Evolutionary conservation across 64 coral and sea anemone species (phyloP).

Genomic region (Montipora foliosa): DNA sequence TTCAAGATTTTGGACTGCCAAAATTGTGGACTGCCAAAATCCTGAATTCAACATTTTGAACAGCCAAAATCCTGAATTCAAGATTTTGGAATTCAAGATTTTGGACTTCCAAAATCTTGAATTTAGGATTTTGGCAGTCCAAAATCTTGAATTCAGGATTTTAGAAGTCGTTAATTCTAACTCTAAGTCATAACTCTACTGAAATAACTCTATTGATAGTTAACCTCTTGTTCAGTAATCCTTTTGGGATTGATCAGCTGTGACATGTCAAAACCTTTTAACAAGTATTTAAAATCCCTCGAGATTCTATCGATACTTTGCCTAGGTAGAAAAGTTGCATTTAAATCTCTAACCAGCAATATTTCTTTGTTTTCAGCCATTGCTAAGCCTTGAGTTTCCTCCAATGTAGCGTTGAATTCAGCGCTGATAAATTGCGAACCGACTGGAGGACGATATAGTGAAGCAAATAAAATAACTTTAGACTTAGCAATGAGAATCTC

Average conservation of each 20-base stretch:
- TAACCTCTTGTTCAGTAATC: no score
- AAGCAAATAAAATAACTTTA: constrained; percentile 46
- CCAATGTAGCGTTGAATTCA: not conserved
- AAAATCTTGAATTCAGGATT: no score
- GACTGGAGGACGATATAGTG: constrained; percentile 34
- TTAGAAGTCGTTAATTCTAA: no score
- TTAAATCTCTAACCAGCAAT: constrained; percentile 60
- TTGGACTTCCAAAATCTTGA: no score
- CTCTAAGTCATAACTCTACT: no score
- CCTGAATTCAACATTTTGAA: no score
- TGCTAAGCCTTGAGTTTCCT: constrained; percentile 26
- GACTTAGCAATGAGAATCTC: constrained; percentile 33
- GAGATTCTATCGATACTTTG: not conserved
- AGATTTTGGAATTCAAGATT: no score
- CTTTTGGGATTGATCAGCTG: not conserved
- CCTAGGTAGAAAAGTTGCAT: constrained; percentile 54
- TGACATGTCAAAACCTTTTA: not conserved
- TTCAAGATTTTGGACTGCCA: no score
- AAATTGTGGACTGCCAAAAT: no score
- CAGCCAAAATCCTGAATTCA: no score
- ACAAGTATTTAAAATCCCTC: constrained; percentile 9
- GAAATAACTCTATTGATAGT: no score
- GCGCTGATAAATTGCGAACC: constrained; percentile 11
- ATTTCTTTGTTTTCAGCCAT: constrained; percentile 49
- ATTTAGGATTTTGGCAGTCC: no score